Evolutionary conservation across 2,113 vertebrate genomes (phyloP).

Genomic region (Girardinichthys multiradiatus): DNA sequence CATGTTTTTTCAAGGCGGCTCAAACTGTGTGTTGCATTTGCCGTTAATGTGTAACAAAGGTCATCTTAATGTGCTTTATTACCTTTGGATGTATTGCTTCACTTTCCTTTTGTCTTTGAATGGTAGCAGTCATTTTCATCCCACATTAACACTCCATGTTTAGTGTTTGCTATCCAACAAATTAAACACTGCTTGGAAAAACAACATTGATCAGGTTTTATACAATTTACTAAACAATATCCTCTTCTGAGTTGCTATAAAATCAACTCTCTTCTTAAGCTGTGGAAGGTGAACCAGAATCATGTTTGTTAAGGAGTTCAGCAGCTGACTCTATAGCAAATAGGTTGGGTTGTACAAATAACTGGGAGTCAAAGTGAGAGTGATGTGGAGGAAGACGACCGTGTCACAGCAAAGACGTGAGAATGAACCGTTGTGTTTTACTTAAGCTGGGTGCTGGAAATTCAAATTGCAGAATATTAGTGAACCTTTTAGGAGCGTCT

Average conservation of each 20-base stretch:
- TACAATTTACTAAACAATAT: conserved; percentile 6
- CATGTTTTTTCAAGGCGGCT: no score
- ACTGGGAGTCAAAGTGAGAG: not conserved
- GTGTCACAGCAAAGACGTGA: not conserved
- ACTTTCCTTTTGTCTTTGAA: not conserved
- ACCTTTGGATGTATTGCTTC: not conserved
- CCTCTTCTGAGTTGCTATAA: not conserved
- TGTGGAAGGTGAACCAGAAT: conserved; percentile 23
- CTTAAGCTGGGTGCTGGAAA: not conserved
- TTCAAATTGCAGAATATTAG: not conserved
- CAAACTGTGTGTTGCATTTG: not conserved
- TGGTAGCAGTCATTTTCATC: not conserved
- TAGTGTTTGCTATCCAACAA: not conserved
- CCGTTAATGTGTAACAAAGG: not conserved
- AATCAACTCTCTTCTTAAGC: not conserved
- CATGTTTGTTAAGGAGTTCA: not conserved
- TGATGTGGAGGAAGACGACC: not conserved
- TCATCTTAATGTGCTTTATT: not conserved
- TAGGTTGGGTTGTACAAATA: not conserved
- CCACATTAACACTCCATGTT: not conserved
- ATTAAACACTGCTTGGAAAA: not conserved
- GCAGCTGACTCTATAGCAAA: conserved; percentile 6
- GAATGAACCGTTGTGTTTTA: conserved; percentile 4
- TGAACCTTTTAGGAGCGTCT: not conserved
- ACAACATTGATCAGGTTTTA: conserved; percentile 1